Percentiles rank a stretch among this genome's conserved stretches.
These are phyloP conservation scores for Drosophila siamana DNA, from an alignment of 2,888 invertebrate genomes.

Conservation along the genomic window DNA sequence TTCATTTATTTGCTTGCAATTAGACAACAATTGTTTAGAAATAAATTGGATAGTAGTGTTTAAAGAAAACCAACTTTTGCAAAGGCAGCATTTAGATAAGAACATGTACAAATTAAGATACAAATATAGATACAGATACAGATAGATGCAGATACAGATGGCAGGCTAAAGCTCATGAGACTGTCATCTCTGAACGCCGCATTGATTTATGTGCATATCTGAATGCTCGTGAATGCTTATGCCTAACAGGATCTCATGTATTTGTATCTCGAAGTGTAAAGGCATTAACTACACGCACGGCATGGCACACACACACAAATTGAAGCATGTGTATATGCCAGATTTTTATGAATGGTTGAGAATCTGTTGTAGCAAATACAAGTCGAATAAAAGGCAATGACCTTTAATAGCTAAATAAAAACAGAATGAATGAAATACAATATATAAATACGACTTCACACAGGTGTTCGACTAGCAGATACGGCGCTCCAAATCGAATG, in stretches of 20 bases:
- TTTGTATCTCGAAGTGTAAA: slow-evolving; percentile 4
- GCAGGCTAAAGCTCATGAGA: neutral
- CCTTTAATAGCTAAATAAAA: slow-evolving; percentile 31
- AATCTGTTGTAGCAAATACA: slow-evolving; percentile 26
- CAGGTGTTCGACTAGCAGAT: slow-evolving; percentile 14
- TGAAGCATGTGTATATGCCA: neutral
- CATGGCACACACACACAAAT: neutral
- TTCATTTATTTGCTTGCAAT: slow-evolving; percentile 19
- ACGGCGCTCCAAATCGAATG: slow-evolving; percentile 1
- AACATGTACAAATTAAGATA: neutral
- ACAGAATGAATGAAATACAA: slow-evolving; percentile 15
- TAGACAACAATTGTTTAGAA: slow-evolving; percentile 10
- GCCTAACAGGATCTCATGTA: neutral
- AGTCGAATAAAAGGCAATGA: slow-evolving; percentile 40
- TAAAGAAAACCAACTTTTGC: neutral
- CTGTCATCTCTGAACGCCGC: neutral
- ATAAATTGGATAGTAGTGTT: neutral
- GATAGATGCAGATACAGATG: neutral
- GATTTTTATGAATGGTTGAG: slow-evolving; percentile 30
- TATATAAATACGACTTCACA: slow-evolving; percentile 14
- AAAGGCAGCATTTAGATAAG: neutral
- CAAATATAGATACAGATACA: neutral
- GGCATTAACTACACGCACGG: slow-evolving; percentile 4
- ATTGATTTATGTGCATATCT: slow-evolving; percentile 4
- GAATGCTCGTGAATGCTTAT: neutral